phyloP scores from a whole-genome alignment of 1,140 invertebrate species.

The Coelopa frigida region DNA sequence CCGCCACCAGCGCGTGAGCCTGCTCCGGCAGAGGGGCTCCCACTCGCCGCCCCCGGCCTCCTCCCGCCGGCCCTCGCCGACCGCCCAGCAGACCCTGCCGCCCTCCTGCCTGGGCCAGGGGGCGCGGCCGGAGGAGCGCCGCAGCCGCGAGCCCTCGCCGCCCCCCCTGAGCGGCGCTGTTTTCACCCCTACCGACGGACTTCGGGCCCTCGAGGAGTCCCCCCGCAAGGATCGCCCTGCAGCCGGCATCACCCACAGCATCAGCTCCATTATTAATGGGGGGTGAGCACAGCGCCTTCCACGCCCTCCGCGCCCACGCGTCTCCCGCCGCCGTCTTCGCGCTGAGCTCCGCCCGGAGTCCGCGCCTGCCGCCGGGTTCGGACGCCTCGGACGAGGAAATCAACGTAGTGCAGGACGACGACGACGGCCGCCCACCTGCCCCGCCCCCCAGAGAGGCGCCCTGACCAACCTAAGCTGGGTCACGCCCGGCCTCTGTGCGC shows the following conservation, averaged over 20 bases:
- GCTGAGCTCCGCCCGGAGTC: constrained; percentile 47
- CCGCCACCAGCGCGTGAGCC: constrained; percentile 88
- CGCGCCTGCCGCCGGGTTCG: constrained; percentile 10
- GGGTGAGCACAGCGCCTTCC: constrained; percentile 81
- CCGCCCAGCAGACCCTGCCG: not conserved
- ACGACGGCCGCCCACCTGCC: no score
- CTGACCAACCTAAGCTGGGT: no score
- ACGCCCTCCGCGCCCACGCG: constrained; percentile 50
- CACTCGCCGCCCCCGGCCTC: constrained; percentile 40
- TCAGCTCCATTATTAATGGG: constrained; percentile 59
- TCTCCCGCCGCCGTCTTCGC: constrained; percentile 46
- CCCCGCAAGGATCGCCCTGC: constrained; percentile 32
- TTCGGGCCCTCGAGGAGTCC: constrained; percentile 23
- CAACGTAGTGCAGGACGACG: constrained; percentile 63
- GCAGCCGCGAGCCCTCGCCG: not conserved
- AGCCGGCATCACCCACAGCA: constrained; percentile 40
- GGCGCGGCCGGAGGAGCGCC: not conserved
- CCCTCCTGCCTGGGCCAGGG: not conserved
- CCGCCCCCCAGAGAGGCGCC: no score
- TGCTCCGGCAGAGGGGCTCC: constrained; percentile 65
- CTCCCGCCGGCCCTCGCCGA: not conserved
- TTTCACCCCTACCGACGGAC: constrained; percentile 7
- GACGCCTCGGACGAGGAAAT: constrained; percentile 60
- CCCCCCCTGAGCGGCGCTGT: constrained; percentile 9
- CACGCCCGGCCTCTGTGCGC: no score